These are phyloP conservation scores for Molossus molossus DNA, from an alignment of 2,797 vertebrate genomes.

Conservation along the genomic window DNA sequence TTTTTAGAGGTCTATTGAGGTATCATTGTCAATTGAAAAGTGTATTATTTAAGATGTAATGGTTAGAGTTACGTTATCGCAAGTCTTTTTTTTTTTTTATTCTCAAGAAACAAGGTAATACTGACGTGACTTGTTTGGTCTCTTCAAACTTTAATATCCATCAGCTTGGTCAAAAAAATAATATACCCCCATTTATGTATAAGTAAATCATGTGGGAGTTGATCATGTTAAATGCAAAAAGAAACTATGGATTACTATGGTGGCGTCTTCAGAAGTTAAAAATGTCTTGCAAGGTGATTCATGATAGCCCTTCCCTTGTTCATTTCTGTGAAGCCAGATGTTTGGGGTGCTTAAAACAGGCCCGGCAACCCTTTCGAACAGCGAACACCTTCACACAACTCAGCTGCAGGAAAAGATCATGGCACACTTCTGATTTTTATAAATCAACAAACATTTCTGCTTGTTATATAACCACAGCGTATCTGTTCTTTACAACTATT, in stretches of 20 bases:
- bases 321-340: constrained; percentile 2
- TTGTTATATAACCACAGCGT: background rate
- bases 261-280: background rate
- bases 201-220: constrained; percentile 36
- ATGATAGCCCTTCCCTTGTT: background rate
- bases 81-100: background rate
- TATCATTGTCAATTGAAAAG: background rate
- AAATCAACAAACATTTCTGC: background rate
- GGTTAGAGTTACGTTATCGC: background rate
- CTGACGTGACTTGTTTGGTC: constrained; percentile 19
- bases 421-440: background rate
- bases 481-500: constrained; percentile 1
- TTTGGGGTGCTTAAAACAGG: background rate
- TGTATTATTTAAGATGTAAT: background rate
- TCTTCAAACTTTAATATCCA: constrained; percentile 5
- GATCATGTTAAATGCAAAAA: background rate
- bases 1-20: background rate
- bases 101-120: background rate
- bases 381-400: background rate
- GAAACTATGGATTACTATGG: background rate
- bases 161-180: background rate
- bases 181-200: background rate
- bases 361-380: background rate
- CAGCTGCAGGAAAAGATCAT: background rate
- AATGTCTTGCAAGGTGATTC: background rate